Conservation (phyloP, 1,140 invertebrate genomes). For the Drosophila parabipectinata region DNA sequence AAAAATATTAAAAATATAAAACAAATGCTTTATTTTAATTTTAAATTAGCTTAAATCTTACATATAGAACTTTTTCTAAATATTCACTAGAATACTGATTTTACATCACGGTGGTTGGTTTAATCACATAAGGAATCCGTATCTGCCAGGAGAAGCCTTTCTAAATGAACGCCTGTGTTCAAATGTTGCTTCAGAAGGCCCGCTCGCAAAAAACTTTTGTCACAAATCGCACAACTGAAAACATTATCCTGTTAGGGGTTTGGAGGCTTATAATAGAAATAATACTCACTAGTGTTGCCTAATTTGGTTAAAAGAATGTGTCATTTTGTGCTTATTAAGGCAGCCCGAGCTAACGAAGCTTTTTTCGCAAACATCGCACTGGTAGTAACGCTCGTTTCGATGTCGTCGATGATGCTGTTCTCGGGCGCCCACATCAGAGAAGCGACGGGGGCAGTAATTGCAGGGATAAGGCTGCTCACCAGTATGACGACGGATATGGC, state of each 20-base stretch:
- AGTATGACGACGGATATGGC: constrained; percentile 29
- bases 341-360: constrained; percentile 38
- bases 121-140: not conserved
- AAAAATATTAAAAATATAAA: not conserved
- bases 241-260: not conserved
- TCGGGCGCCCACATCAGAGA: constrained; percentile 24
- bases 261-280: not conserved
- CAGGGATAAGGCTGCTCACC: constrained; percentile 41
- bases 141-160: not conserved
- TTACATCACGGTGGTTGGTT: not conserved
- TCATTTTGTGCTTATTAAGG: constrained; percentile 34
- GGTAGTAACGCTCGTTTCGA: constrained; percentile 18
- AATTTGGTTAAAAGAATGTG: not conserved
- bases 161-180: constrained; percentile 1
- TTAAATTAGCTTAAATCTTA: not conserved
- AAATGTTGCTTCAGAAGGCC: constrained; percentile 7
- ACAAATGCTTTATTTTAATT: not conserved
- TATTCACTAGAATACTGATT: not conserved
- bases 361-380: constrained; percentile 30
- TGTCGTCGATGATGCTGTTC: constrained; percentile 44
- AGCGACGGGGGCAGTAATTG: constrained; percentile 22
- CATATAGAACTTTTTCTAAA: not conserved
- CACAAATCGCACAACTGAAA: constrained; percentile 23
- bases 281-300: constrained; percentile 22
- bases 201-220: constrained; percentile 19